These are phyloP conservation scores for Gobius niger DNA, from an alignment of 2,113 vertebrate genomes.

Conservation along the genomic window DNA sequence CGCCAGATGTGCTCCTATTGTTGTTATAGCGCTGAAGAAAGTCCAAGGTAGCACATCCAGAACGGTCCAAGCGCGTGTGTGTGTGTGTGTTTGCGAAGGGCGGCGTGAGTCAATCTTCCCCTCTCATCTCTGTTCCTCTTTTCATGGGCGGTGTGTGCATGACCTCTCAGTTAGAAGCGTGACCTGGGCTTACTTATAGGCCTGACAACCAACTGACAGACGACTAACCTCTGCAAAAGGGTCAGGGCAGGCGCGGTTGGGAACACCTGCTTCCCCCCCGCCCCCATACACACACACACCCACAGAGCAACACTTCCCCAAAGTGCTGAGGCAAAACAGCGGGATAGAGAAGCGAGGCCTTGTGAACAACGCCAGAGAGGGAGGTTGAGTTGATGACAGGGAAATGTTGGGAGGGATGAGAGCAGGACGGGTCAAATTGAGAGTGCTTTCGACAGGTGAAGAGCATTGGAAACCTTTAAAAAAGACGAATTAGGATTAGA, in stretches of 20 bases:
- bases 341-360: constrained; percentile 37
- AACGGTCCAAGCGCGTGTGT: constrained; percentile 20
- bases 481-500: no score
- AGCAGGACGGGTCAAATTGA: not conserved
- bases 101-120: constrained; percentile 64
- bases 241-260: constrained; percentile 65
- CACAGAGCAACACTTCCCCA: constrained; percentile 50
- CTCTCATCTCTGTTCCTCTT: constrained; percentile 74
- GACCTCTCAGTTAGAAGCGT: constrained; percentile 82
- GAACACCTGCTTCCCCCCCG: constrained; percentile 87
- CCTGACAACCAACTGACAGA: constrained; percentile 78
- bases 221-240: constrained; percentile 84
- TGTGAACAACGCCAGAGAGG: constrained; percentile 28
- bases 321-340: constrained; percentile 41
- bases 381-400: constrained; percentile 62
- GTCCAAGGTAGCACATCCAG: constrained; percentile 50
- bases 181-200: constrained; percentile 83
- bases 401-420: constrained; percentile 1
- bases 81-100: constrained; percentile 30
- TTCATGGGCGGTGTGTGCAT: constrained; percentile 76
- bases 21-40: constrained; percentile 39
- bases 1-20: constrained; percentile 66
- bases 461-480: no score
- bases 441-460: not conserved
- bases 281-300: no score